Conservation (phyloP, 2,797 vertebrate genomes). For the Dicrostonyx torquatus region DNA sequence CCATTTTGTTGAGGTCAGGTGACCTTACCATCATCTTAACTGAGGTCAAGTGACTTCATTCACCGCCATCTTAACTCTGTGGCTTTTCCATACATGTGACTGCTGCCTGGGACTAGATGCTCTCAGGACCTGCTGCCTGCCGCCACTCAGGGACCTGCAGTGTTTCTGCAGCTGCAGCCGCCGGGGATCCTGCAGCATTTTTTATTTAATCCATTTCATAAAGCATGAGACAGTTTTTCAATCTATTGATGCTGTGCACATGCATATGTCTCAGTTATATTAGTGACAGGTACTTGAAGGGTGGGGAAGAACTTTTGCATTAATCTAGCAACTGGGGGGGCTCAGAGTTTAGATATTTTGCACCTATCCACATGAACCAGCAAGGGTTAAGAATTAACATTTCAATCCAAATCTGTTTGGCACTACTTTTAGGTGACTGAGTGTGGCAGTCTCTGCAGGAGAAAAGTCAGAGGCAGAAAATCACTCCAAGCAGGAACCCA, state of each 20-base stretch:
- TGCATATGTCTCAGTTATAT: background rate
- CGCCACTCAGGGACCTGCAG: too few relatives aligned
- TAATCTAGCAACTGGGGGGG: background rate
- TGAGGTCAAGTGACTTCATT: too few relatives aligned
- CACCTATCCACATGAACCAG: background rate
- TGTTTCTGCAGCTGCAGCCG: too few relatives aligned
- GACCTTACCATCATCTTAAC: too few relatives aligned
- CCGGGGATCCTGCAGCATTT: too few relatives aligned
- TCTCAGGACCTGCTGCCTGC: too few relatives aligned
- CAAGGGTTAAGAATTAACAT: conserved; percentile 25
- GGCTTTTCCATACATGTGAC: too few relatives aligned
- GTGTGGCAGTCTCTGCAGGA: background rate
- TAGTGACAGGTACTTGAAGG: background rate
- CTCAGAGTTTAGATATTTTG: background rate
- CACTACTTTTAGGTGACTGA: conserved; percentile 24
- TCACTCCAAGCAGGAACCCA: conserved; percentile 23
- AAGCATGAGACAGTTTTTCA: conserved; percentile 29
- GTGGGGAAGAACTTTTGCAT: background rate
- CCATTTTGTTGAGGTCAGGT: too few relatives aligned
- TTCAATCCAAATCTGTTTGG: background rate
- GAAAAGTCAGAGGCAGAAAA: conserved; percentile 60
- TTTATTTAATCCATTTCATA: background rate
- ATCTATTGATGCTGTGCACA: background rate
- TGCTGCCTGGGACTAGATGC: too few relatives aligned
- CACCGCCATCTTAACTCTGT: too few relatives aligned